Conservation (phyloP, 2,888 invertebrate genomes). For the Acanthosepion pharaonis region DNA sequence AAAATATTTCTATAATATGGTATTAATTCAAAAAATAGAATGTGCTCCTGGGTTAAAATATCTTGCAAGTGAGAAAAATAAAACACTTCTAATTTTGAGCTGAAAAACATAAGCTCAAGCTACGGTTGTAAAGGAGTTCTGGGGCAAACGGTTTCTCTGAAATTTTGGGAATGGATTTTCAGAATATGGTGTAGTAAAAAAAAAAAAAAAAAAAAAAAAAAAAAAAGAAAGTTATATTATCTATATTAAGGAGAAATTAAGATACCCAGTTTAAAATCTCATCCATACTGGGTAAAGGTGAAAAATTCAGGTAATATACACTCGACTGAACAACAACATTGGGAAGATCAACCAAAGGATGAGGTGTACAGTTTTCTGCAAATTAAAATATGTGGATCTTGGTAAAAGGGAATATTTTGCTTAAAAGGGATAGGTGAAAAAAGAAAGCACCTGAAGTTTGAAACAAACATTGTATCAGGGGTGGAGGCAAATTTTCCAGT, state of each 20-base stretch:
- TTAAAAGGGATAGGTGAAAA: background rate
- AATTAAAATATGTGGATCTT: background rate
- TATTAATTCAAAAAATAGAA: background rate
- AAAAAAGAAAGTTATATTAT: background rate
- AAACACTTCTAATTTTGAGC: background rate
- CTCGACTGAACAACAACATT: background rate
- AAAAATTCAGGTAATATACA: background rate
- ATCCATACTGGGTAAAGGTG: background rate
- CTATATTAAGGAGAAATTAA: background rate
- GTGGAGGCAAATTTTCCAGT: slow-evolving; percentile 34
- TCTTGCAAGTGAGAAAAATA: background rate
- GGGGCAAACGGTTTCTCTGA: background rate
- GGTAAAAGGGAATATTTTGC: background rate
- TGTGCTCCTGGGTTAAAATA: background rate
- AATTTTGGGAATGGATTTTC: background rate
- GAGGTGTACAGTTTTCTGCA: background rate
- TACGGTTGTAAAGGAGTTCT: background rate
- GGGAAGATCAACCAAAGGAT: background rate
- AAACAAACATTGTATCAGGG: slow-evolving; percentile 24
- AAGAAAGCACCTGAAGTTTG: slow-evolving; percentile 35
- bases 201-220: no score
- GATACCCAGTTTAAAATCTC: background rate
- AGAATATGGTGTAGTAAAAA: background rate
- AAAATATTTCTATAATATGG: background rate
- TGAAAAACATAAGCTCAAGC: background rate